Evolutionary conservation across 2,888 invertebrate genomes (phyloP).

Genomic region (Thyatira batis): DNA sequence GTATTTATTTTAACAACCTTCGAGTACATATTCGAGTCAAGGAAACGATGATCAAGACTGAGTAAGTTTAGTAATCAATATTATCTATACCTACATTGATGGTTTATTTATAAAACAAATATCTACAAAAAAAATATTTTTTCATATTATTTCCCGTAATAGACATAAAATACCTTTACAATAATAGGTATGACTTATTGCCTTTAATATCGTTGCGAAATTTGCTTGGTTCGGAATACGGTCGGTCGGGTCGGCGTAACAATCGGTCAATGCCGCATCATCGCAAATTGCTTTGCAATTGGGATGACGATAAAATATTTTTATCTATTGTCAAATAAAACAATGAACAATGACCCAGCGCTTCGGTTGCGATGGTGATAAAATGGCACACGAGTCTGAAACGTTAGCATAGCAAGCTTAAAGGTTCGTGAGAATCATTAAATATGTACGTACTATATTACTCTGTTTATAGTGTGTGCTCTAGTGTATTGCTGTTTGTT

Average conservation of each 20-base stretch:
- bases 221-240: background rate
- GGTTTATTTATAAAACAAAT: background rate
- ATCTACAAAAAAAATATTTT: background rate
- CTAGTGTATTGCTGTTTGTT: too few relatives aligned
- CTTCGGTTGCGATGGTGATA: background rate
- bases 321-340: conserved; percentile 3
- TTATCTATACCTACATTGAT: too few relatives aligned
- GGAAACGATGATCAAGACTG: too few relatives aligned
- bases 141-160: background rate
- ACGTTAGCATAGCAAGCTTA: background rate
- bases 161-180: background rate
- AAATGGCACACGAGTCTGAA: background rate
- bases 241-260: background rate
- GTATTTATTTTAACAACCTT: conserved; percentile 24
- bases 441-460: background rate
- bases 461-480: background rate
- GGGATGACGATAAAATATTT: conserved; percentile 3
- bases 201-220: background rate
- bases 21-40: background rate
- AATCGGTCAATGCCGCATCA: conserved; percentile 5
- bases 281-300: conserved; percentile 3
- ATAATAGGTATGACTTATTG: too few relatives aligned
- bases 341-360: conserved; percentile 4
- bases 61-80: too few relatives aligned
- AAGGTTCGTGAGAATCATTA: background rate